Percentiles rank a stretch among this genome's conserved stretches.
Evolutionary conservation across 2,888 invertebrate genomes (phyloP).

Genomic region (Amiota mariae): DNA sequence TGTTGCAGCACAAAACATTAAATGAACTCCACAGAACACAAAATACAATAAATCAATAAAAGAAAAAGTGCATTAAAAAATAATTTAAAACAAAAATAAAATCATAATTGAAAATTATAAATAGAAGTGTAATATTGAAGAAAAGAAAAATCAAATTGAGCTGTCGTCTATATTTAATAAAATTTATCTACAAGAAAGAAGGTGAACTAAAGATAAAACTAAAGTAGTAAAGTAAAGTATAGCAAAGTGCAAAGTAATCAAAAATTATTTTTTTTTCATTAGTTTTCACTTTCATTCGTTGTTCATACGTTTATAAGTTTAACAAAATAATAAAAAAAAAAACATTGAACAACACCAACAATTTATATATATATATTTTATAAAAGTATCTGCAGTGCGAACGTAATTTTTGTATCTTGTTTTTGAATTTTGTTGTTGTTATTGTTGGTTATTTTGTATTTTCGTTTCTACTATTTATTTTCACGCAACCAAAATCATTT

Average conservation of each 20-base stretch:
- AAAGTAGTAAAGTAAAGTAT: not conserved
- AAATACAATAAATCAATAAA: not conserved
- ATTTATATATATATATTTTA: not conserved
- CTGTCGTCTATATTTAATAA: slow-evolving; percentile 1
- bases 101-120: not conserved
- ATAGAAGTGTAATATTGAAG: not conserved
- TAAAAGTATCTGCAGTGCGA: too few species aligned
- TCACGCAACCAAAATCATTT: not conserved
- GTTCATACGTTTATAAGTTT: not conserved
- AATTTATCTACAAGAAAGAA: not conserved
- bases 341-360: not conserved
- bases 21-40: not conserved
- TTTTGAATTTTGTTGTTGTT: not conserved
- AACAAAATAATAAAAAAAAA: not conserved
- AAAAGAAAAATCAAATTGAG: slow-evolving; percentile 17
- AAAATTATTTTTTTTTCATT: slow-evolving; percentile 33
- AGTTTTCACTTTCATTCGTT: slow-evolving; percentile 62
- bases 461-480: not conserved
- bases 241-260: not conserved
- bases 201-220: slow-evolving; percentile 2
- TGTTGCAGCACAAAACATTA: not conserved
- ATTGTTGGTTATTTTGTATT: not conserved
- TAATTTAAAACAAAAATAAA: not conserved
- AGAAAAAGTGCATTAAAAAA: slow-evolving; percentile 2
- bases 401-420: not conserved